A percentile compares a stretch with the other conserved stretches of the same genome.
These are phyloP conservation scores for Idaea aversata DNA, from an alignment of 2,888 invertebrate species.

Conservation along the genomic window DNA sequence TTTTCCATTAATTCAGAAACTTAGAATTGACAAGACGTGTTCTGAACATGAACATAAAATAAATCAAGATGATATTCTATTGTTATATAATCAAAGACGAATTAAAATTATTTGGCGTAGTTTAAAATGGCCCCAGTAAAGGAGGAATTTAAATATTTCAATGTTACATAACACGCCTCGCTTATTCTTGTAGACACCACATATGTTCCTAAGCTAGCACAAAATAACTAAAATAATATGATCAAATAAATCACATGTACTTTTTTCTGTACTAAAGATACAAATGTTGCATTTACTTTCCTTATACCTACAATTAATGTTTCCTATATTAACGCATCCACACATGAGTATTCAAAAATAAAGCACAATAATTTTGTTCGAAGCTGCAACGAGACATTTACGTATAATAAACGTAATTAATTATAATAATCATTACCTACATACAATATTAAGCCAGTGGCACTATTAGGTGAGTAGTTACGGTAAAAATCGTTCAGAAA, in stretches of 20 bases:
- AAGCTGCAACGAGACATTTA: conserved; percentile 76
- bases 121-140: conserved; percentile 4
- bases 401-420: conserved; percentile 40
- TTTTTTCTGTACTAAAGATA: conserved; percentile 73
- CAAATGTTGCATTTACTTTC: conserved; percentile 61
- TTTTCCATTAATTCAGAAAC: conserved; percentile 25
- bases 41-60: conserved; percentile 18
- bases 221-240: conserved; percentile 57
- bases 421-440: conserved; percentile 42
- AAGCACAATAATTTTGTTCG: conserved; percentile 76
- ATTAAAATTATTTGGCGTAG: conserved; percentile 13
- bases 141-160: conserved; percentile 27
- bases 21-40: conserved; percentile 35
- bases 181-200: neutral
- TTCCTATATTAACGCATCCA: conserved; percentile 67
- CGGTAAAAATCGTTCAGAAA: conserved; percentile 49
- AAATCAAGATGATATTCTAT: conserved; percentile 53
- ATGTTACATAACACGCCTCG: conserved; percentile 10
- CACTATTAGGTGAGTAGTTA: conserved; percentile 66
- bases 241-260: conserved; percentile 76
- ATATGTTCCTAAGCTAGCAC: conserved; percentile 39
- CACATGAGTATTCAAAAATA: conserved; percentile 79
- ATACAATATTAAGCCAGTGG: conserved; percentile 70
- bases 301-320: conserved; percentile 26
- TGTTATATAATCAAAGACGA: conserved; percentile 34